Conservation (phyloP, 2,888 invertebrate genomes). For the Beris chalybata region DNA sequence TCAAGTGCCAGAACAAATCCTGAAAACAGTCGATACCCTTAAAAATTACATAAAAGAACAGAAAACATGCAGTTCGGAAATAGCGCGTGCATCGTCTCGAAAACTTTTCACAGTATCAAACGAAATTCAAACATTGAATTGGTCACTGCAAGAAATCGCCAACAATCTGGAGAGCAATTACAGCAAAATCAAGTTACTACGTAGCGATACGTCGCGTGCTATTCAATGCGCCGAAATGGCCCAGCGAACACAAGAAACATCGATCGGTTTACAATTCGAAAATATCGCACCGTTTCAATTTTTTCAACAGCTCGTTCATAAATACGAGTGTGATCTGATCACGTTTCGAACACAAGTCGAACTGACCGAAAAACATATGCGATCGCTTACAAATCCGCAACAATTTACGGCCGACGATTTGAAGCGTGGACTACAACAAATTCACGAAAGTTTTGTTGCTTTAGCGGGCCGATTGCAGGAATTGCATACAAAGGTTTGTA, state of each 20-base stretch:
- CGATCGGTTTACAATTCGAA: conserved; percentile 74
- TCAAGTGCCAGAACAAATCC: conserved; percentile 73
- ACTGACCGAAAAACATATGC: conserved; percentile 71
- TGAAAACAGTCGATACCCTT: conserved; percentile 75
- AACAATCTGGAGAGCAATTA: conserved; percentile 53
- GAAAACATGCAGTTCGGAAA: conserved; percentile 78
- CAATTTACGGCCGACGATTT: conserved; percentile 74
- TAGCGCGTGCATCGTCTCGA: conserved; percentile 66
- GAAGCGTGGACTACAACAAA: conserved; percentile 73
- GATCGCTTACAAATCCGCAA: conserved; percentile 65
- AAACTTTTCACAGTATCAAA: conserved; percentile 52
- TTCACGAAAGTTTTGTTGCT: conserved; percentile 84
- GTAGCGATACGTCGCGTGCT: conserved; percentile 72
- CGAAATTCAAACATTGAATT: conserved; percentile 50
- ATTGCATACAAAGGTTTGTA: conserved; percentile 64
- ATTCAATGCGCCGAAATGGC: conserved; percentile 76
- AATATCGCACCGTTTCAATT: conserved; percentile 72
- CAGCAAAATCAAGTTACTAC: conserved; percentile 58
- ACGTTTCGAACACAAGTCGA: conserved; percentile 71
- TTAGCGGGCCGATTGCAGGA: conserved; percentile 85
- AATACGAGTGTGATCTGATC: conserved; percentile 72
- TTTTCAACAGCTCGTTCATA: conserved; percentile 68
- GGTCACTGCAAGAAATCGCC: conserved; percentile 51
- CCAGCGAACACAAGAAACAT: conserved; percentile 75
- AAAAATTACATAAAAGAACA: conserved; percentile 85